phyloP scores from a whole-genome alignment of 1,140 invertebrate species.

The Bombus picipes region DNA sequence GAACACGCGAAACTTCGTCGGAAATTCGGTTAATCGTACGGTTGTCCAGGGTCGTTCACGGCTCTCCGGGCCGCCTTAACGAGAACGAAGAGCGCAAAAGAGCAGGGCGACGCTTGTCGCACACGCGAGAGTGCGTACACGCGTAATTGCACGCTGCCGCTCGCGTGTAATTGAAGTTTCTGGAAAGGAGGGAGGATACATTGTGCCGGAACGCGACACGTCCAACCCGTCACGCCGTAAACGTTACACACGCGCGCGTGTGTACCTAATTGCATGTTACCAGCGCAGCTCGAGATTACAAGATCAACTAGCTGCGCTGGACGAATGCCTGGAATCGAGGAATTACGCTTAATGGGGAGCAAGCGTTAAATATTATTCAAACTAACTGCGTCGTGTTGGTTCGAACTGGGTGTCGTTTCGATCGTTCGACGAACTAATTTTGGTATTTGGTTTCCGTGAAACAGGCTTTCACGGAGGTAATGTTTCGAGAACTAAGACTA shows the following conservation, averaged over 20 bases:
- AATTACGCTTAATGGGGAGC: slow-evolving; percentile 14
- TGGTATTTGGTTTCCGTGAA: not conserved
- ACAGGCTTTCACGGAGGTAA: too few species aligned
- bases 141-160: slow-evolving; percentile 19
- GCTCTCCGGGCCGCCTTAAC: not conserved
- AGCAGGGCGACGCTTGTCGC: not conserved
- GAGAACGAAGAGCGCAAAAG: not conserved
- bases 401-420: not conserved
- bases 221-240: not conserved
- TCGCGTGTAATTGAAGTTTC: slow-evolving; percentile 35
- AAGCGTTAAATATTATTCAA: not conserved
- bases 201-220: slow-evolving; percentile 7
- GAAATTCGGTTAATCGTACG: slow-evolving; percentile 52
- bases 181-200: slow-evolving; percentile 7
- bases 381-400: not conserved
- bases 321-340: not conserved
- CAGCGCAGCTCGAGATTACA: not conserved
- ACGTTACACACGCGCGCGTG: not conserved
- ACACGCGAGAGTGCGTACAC: slow-evolving; percentile 5
- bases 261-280: slow-evolving; percentile 26
- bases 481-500: too few species aligned
- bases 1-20: slow-evolving; percentile 7
- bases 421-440: not conserved
- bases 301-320: not conserved
- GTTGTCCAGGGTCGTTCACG: not conserved